These are phyloP conservation scores for Anoplolepis gracilipes DNA, from an alignment of 1,140 invertebrate genomes.

Conservation along the genomic window DNA sequence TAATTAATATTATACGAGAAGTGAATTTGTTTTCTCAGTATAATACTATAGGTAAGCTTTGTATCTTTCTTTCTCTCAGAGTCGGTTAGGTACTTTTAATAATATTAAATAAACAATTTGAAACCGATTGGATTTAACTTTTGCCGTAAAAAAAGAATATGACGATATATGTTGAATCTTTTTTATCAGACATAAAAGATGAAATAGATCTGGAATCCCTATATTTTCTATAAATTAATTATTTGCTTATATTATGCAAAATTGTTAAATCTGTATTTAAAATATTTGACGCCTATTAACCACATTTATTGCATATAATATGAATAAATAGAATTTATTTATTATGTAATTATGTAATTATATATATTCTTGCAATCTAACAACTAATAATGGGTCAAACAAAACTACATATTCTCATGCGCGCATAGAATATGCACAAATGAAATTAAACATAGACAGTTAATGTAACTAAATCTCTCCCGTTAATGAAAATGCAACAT, in stretches of 20 bases:
- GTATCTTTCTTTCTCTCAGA: too few species aligned
- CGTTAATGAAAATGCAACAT: not conserved
- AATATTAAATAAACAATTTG: not conserved
- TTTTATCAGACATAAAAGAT: not conserved
- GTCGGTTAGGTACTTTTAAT: not conserved
- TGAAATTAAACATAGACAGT: conserved; percentile 8
- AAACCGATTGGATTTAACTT: not conserved
- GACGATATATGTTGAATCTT: not conserved
- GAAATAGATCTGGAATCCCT: not conserved
- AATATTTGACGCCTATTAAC: not conserved
- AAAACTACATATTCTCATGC: not conserved
- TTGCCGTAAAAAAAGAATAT: not conserved
- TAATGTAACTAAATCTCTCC: conserved; percentile 14
- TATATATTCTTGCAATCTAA: conserved; percentile 5
- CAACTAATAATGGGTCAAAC: conserved; percentile 2
- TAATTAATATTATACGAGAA: not conserved
- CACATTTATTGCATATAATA: not conserved
- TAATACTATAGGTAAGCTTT: too few species aligned
- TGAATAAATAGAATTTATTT: not conserved
- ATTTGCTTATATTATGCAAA: not conserved
- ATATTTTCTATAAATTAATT: not conserved
- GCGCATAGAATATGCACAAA: not conserved
- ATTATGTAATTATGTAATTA: conserved; percentile 8
- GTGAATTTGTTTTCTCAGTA: not conserved
- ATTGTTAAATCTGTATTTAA: conserved; percentile 6